Evolutionary conservation across 2,888 invertebrate genomes (phyloP), one percentile per base, ranked within the genome.

Genomic region (Leptinotarsa rubiginosa): DNA sequence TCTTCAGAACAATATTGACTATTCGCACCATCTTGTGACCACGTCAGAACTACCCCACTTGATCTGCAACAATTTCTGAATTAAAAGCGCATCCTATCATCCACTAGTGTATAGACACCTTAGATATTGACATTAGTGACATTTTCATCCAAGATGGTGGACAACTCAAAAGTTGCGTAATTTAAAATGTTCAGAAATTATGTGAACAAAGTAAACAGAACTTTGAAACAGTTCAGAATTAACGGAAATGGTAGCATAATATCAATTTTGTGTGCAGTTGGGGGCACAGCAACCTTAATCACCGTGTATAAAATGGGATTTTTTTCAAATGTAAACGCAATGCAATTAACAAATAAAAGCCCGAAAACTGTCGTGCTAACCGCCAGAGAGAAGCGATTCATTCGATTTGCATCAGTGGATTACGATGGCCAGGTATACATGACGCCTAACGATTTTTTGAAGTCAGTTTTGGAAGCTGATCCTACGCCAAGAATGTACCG

Each of bases 361-460:
- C 16, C n/a, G 20, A 56, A n/a, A 13, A 56, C 10, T 12, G 56
- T 56, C 5, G 22, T 18, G 18, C 89, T 96, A 83, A 97, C 96
- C 41, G 93, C 95, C 20, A 91, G 97, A 10, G 97, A 97, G 89
- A 89, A 94, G 62, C 91, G 97, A 75, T 98, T 98, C 89, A 95
- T 97, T 81, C 95, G 96, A 88, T 99, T 99, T 88, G 94, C 98
- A 22, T 97, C 97, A 64, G 95, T 96, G 16, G 96, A 98, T 89
- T 95, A 92, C 85, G 93, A 96, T 80, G 97, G 97, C 0, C 96
- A 97, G 87, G 91, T 97, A 70, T 99, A 97, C 89, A 98, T 99
- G 98, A 98, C 98, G 15, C 98, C 98, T 0, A 96, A 97, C 88
- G 98, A 99, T 89, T 98, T 99, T 89, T 91, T 99, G 25, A 98